Evolutionary conservation across 2,888 invertebrate genomes (phyloP), one percentile per base, ranked within the genome.

Genomic region (Aporophyla lueneburgensis): DNA sequence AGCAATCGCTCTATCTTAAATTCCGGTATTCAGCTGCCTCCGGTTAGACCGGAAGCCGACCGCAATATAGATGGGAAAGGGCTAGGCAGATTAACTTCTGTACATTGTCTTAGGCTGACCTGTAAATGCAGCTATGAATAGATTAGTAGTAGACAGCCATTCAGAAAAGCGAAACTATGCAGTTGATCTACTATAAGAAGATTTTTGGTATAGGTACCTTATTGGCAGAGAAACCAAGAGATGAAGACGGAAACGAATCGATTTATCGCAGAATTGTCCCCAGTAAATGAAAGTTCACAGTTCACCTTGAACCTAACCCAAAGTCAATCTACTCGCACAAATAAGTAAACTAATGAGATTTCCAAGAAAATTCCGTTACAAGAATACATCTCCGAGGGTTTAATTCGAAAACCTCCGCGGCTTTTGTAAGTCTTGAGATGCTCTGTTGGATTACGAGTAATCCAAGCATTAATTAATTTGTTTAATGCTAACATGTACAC

Each of bases 281-380:
- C 12, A 63, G 12, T 49, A 53, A 65, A 43, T 59, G 46, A 58
- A 62, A 80, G 51, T 77, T 83, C 49, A 78, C 51, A 77, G 78
- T 76, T 83, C 67, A 67, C 24, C 21, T 43, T 24, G 19, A 69
- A 62, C 19, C 21, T 59, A 51, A 59, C n/a, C 53, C 40, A 6
- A 53, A 84, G 27, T 65, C 84, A 71, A 79, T 76, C 51, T 62
- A 62, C 61, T 84, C 58, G 16, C 69, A 61, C 56, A 83, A 78
- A 83, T 54, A 77, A n/a, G 43, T 46, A 51, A 68, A 62, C 83
- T 67, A 79, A 79, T 83, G 56, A 83, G 69, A 68, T 78, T 80
- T 65, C 65, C 4, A 24, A 59, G 49, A 80, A 78, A 84, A 51
- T 54, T 63, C 84, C 49, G 33, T 46, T 24, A 19, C 54, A 79